Conservation (phyloP, 35 echinoderm and acorn worm genomes). For the Apostichopus californicus region DNA sequence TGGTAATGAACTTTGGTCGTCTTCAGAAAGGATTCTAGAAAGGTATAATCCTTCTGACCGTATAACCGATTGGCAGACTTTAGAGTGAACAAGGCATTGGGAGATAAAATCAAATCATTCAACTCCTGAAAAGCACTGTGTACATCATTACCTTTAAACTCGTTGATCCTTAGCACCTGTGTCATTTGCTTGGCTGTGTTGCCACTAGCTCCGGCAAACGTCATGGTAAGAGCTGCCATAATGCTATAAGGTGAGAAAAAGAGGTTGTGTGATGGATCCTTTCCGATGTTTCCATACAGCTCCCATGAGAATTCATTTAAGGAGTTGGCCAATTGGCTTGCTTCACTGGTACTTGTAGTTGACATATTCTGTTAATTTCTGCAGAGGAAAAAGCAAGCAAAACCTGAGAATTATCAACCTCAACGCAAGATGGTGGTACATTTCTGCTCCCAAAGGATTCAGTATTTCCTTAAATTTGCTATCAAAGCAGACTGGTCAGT, state of each 20-base stretch:
- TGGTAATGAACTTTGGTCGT: conserved; percentile 12
- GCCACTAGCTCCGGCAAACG: not conserved
- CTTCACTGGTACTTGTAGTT: not conserved
- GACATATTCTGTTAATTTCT: not conserved
- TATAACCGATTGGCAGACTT: conserved; percentile 72
- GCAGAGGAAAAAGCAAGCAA: too few relatives aligned
- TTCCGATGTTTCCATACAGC: not conserved
- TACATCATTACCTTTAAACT: too few relatives aligned
- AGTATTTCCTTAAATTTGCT: too few relatives aligned
- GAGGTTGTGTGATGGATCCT: conserved; percentile 49
- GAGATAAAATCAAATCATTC: not conserved
- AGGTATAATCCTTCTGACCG: conserved; percentile 1
- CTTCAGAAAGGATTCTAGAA: not conserved
- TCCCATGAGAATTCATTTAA: too few relatives aligned
- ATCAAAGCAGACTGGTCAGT: too few relatives aligned
- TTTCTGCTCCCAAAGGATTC: too few relatives aligned
- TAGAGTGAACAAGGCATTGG: conserved; percentile 31
- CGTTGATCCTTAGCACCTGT: too few relatives aligned
- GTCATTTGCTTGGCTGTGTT: conserved; percentile 58
- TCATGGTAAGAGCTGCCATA: too few relatives aligned
- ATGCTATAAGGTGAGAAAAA: conserved; percentile 64
- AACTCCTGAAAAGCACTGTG: too few relatives aligned
- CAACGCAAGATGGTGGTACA: too few relatives aligned
- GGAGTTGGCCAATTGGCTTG: not conserved
- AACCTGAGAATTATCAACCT: too few relatives aligned